Base-by-base conservation (phyloP, 2,113 vertebrate species). In the Xenopus laevis region DNA sequence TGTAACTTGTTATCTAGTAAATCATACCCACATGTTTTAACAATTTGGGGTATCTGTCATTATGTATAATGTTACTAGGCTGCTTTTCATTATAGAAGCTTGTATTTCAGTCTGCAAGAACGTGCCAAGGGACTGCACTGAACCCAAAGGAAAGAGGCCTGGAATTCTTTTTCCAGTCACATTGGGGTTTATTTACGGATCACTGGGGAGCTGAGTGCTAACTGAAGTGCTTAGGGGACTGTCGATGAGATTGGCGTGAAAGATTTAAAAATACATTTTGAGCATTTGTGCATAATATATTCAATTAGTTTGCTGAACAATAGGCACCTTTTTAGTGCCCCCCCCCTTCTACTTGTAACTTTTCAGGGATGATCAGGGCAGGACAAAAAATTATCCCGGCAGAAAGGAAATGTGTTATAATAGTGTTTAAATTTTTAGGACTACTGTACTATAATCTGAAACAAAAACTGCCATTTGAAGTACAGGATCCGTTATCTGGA, bases 21-120 rank as follows among this genome's bases (percentile, higher is more conserved):
- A 77, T 77, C 74, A 77, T 69, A 77, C 74, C 66, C 67, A 70
- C 67, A 77, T 70, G 67, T 77, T 77, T 77, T 64, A 70, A 52
- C 74, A 77, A 70, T 77, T 70, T 70, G 59, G 74, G 74, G 74
- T 70, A 77, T 77, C 67, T 77, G 74, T 59, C 74, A 77, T 63
- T 77, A 69, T 57, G 74, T 57, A 20, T 77, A 70, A 58, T 12
- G 74, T 77, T 70, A 77, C 74, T 64, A 52, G 74, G 67, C 74
- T 77, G 74, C 66, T 77, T 77, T 77, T 77, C 74, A 77, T 76
- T 70, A 77, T 15, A 64, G 40, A 57, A 70, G 59, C 47, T 77
- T 77, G 63, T 17, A 70, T 77, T 77, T 77, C 74, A 70, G 74
- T 69, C 46, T 70, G 60, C 30, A 21, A 55, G 74, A 66, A 76